phyloP scores from a whole-genome alignment of 2,113 vertebrate genomes.

The Rhea americana region DNA sequence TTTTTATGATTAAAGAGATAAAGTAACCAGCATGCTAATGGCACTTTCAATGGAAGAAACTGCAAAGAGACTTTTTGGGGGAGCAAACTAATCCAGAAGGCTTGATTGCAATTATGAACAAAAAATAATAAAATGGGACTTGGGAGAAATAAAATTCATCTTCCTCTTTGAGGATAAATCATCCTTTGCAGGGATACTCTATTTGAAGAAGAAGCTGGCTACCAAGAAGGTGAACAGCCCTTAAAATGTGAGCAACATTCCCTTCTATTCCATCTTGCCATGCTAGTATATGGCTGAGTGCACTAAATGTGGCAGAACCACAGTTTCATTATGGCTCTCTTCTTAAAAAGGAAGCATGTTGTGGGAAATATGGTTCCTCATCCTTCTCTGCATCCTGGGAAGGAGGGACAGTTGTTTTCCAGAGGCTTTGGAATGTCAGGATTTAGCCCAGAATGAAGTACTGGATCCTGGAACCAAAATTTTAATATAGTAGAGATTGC shows the following conservation, averaged over 20 bases:
- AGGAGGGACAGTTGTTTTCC: neutral
- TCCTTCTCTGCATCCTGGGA: neutral
- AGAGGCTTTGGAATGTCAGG: neutral
- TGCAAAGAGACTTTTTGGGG: neutral
- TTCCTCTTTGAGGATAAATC: neutral
- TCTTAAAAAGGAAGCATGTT: neutral
- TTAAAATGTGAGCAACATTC: neutral
- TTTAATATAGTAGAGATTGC: neutral
- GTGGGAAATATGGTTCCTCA: neutral
- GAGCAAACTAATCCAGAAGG: neutral
- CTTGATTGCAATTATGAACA: neutral
- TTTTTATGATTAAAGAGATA: conserved; percentile 24
- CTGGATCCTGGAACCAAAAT: neutral
- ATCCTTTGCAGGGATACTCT: neutral
- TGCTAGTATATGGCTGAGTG: neutral
- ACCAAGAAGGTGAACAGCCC: neutral
- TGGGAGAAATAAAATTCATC: neutral
- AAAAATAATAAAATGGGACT: neutral
- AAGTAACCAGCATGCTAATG: conserved; percentile 4
- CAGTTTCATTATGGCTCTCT: neutral
- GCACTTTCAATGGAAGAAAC: neutral
- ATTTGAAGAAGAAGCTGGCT: neutral
- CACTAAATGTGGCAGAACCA: neutral
- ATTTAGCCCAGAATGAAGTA: neutral
- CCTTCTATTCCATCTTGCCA: neutral